A percentile compares a stretch with the other conserved stretches of the same genome.
Conservation (phyloP, 2,888 invertebrate genomes). For the Spisula solida region DNA sequence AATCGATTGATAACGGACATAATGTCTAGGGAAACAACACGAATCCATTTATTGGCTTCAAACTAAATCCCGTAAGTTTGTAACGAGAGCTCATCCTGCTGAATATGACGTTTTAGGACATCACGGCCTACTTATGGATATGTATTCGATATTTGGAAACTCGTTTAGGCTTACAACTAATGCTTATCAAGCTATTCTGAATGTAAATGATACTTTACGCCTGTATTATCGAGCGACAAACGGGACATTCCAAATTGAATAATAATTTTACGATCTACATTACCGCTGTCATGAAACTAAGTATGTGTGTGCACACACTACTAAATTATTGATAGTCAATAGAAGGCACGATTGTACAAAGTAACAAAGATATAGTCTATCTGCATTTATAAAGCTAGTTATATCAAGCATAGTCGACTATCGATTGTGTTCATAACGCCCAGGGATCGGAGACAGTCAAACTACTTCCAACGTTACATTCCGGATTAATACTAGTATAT, state of each 20-base stretch:
- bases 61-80: no score
- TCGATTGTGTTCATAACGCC: background rate
- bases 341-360: background rate
- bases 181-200: no score
- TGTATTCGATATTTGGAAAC: no score
- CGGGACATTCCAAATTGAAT: background rate
- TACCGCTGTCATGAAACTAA: background rate
- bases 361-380: slow-evolving; percentile 14
- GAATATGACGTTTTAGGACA: no score
- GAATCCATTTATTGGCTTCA: no score
- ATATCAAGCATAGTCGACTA: slow-evolving; percentile 10
- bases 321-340: slow-evolving; percentile 20
- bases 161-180: no score
- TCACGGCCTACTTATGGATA: no score
- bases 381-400: background rate
- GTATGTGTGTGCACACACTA: slow-evolving; percentile 13
- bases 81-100: no score
- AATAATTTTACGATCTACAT: slow-evolving; percentile 14
- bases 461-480: background rate
- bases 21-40: no score
- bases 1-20: no score
- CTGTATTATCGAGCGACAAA: background rate
- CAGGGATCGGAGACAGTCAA: background rate
- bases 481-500: background rate
- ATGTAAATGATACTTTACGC: no score